Conservation (phyloP, 2,888 invertebrate species). For the Drosophila anceps region DNA sequence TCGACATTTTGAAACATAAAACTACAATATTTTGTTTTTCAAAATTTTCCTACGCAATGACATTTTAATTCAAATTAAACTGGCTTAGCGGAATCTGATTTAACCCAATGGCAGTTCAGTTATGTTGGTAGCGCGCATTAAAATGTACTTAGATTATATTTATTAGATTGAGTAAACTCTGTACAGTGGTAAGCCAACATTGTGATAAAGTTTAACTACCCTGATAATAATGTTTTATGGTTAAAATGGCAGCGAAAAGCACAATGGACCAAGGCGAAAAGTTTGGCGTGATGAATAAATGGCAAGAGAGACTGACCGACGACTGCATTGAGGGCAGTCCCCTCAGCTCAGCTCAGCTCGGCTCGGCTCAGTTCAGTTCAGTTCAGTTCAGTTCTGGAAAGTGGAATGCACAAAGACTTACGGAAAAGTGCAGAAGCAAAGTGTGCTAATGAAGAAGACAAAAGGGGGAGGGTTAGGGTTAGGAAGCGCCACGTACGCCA, state of each 20-base stretch:
- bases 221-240: constrained; percentile 16
- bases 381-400: not conserved
- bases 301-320: constrained; percentile 21
- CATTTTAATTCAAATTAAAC: not conserved
- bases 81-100: not conserved
- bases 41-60: not conserved
- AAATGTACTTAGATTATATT: constrained; percentile 5
- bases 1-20: not conserved
- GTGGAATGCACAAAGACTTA: constrained; percentile 40
- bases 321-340: constrained; percentile 20
- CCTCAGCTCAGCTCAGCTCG: not conserved
- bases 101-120: not conserved
- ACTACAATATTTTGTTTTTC: not conserved
- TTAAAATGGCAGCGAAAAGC: constrained; percentile 14
- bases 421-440: constrained; percentile 47
- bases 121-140: not conserved
- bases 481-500: constrained; percentile 28
- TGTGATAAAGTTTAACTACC: constrained; percentile 37
- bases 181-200: constrained; percentile 14
- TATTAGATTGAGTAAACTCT: constrained; percentile 8
- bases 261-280: constrained; percentile 46
- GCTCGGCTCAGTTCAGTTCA: not conserved
- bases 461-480: constrained; percentile 34
- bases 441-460: constrained; percentile 55
- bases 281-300: constrained; percentile 51